phyloP scores from a whole-genome alignment of 2,888 invertebrate species.

The Trypoxylon attenuatum region DNA sequence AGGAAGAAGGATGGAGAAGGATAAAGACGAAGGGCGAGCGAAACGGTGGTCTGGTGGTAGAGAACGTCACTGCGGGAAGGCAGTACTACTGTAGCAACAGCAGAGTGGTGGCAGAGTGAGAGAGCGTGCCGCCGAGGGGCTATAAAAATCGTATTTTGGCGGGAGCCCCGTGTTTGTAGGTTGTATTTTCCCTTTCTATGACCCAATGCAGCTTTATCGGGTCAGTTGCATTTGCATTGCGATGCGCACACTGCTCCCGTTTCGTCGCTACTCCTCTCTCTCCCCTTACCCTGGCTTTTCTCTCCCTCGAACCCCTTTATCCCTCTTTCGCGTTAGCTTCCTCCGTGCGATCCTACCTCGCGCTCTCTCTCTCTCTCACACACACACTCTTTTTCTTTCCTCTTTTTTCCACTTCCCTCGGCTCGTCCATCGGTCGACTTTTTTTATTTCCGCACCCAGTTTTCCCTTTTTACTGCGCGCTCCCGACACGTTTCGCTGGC shows the following conservation, averaged over 20 bases:
- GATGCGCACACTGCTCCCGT: constrained; percentile 46
- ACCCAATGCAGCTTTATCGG: constrained; percentile 69
- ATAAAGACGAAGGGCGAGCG: not conserved
- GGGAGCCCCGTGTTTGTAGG: constrained; percentile 59
- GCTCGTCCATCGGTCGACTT: not conserved
- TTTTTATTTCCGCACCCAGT: not conserved
- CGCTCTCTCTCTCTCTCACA: not conserved
- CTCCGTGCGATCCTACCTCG: constrained; percentile 6
- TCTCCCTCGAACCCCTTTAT: constrained; percentile 29
- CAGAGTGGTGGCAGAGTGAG: constrained; percentile 9
- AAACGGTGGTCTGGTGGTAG: constrained; percentile 1
- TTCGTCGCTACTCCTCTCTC: constrained; percentile 33
- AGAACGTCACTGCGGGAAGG: too few relatives aligned
- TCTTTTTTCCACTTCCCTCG: not conserved
- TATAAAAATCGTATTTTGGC: constrained; percentile 67
- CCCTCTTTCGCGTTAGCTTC: constrained; percentile 11
- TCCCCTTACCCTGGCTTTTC: constrained; percentile 33
- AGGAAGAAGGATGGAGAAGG: not conserved
- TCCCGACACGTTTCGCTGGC: not conserved
- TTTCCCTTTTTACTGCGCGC: not conserved
- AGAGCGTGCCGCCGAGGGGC: constrained; percentile 52
- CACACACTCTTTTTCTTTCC: constrained; percentile 27
- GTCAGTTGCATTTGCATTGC: constrained; percentile 68
- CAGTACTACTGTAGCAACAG: too few relatives aligned
- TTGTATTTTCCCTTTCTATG: constrained; percentile 72